phyloP scores from a whole-genome alignment of 2,113 vertebrate species.

The Cygnus buccinator region DNA sequence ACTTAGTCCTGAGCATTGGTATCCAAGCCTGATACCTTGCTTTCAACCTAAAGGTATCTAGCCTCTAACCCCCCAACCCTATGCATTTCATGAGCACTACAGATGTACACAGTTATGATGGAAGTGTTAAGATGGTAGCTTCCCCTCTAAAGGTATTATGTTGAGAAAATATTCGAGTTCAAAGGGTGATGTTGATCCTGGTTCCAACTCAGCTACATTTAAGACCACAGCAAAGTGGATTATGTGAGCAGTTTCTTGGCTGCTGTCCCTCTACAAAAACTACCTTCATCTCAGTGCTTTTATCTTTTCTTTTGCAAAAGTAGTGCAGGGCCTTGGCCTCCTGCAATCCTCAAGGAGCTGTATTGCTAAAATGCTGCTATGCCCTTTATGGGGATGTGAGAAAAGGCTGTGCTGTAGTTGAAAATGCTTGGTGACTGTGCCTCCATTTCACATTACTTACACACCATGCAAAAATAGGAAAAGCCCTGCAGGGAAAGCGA shows the following conservation, averaged over 20 bases:
- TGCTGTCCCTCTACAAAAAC: neutral
- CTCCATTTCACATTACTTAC: neutral
- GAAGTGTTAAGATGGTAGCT: fast-evolving
- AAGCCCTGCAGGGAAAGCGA: neutral
- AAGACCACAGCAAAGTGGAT: neutral
- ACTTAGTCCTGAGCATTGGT: neutral
- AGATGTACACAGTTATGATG: fast-evolving
- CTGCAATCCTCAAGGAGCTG: neutral
- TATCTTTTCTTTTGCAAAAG: neutral
- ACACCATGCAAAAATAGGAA: fast-evolving
- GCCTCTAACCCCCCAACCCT: fast-evolving
- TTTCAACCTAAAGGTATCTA: neutral
- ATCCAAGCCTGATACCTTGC: neutral
- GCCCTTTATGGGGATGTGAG: neutral
- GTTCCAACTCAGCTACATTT: neutral
- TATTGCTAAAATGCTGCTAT: neutral
- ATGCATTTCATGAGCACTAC: neutral
- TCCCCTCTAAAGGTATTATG: neutral
- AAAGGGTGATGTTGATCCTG: neutral
- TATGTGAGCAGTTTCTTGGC: neutral
- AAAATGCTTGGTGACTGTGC: neutral
- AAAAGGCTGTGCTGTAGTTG: neutral
- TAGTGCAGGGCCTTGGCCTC: neutral
- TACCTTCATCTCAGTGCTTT: neutral
- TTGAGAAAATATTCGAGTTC: neutral